phyloP scores from a whole-genome alignment of 2,797 vertebrate genomes.

The Diplodus sargus region DNA sequence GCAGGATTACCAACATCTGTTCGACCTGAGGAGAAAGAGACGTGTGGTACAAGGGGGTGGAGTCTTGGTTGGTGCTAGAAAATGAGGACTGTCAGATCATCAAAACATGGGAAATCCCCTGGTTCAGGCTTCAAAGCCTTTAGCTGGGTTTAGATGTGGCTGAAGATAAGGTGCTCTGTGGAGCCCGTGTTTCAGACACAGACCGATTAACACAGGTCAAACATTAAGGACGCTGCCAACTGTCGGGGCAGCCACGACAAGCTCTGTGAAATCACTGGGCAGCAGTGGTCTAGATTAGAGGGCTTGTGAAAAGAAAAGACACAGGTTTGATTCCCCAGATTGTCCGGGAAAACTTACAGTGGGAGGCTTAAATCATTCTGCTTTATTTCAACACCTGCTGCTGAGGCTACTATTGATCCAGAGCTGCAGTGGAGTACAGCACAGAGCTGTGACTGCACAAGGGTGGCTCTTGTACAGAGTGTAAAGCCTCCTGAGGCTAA shows the following conservation, averaged over 20 bases:
- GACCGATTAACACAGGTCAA: conserved; percentile 43
- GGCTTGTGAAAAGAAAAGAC: conserved; percentile 19
- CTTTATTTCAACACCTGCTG: conserved; percentile 4
- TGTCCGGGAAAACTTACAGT: not conserved
- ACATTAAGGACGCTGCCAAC: conserved; percentile 43
- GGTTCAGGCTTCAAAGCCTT: conserved; percentile 77
- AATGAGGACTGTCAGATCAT: conserved; percentile 69
- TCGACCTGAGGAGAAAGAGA: conserved; percentile 46
- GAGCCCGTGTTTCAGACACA: conserved; percentile 46
- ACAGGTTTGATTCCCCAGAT: conserved; percentile 11
- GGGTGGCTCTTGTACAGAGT: no score
- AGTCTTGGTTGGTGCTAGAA: conserved; percentile 30
- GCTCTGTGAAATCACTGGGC: conserved; percentile 22
- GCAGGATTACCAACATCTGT: conserved; percentile 78
- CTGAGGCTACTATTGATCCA: not conserved
- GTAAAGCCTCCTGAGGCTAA: no score
- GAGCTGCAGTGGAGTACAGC: not conserved
- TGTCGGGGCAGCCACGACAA: conserved; percentile 24
- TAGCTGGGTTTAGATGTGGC: conserved; percentile 72
- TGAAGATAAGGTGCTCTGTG: conserved; percentile 43
- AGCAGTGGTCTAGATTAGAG: conserved; percentile 3
- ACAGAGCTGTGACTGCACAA: not conserved
- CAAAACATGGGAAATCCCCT: conserved; percentile 77
- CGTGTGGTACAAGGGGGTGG: conserved; percentile 26
- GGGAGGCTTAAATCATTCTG: not conserved